Conservation (phyloP, 2,888 invertebrate species). For the Auanema freiburgensis region DNA sequence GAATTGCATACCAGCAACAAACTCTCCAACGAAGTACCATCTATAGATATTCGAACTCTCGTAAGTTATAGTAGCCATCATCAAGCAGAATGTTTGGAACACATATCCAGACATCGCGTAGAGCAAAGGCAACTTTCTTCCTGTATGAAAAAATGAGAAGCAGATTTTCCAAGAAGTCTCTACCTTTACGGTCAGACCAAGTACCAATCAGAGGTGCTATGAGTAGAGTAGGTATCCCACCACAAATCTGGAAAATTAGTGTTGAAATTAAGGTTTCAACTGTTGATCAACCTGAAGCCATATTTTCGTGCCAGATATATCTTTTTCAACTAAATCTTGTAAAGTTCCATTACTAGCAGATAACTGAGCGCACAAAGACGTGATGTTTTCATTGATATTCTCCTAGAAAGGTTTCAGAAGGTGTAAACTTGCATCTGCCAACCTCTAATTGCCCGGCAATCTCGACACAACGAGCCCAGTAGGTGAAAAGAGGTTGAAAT, state of each 20-base stretch:
- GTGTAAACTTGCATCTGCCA: not conserved
- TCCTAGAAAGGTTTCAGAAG: slow-evolving; percentile 9
- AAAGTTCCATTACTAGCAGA: slow-evolving; percentile 45
- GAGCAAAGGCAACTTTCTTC: slow-evolving; percentile 46
- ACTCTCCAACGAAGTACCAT: slow-evolving; percentile 43
- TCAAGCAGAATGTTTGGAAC: slow-evolving; percentile 33
- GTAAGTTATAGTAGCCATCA: slow-evolving; percentile 46
- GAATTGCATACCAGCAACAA: slow-evolving; percentile 20
- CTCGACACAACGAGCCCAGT: slow-evolving; percentile 51
- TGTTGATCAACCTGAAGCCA: slow-evolving; percentile 46
- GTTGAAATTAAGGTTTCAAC: too few relatives aligned
- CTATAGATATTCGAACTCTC: slow-evolving; percentile 47
- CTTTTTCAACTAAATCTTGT: slow-evolving; percentile 53
- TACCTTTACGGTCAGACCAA: slow-evolving; percentile 51
- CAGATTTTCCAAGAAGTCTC: not conserved
- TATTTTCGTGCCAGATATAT: slow-evolving; percentile 53
- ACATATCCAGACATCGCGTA: slow-evolving; percentile 41
- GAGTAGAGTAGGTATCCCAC: slow-evolving; percentile 43
- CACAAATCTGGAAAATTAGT: slow-evolving; percentile 47
- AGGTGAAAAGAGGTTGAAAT: slow-evolving; percentile 43
- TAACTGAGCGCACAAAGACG: slow-evolving; percentile 45
- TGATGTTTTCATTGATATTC: slow-evolving; percentile 33
- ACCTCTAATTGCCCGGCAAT: slow-evolving; percentile 21
- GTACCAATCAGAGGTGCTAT: slow-evolving; percentile 51
- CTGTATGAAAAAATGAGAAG: slow-evolving; percentile 18